These are phyloP conservation scores for Hypocryptadius cinnamomeus DNA, from an alignment of 2,113 vertebrate species.

Conservation along the genomic window DNA sequence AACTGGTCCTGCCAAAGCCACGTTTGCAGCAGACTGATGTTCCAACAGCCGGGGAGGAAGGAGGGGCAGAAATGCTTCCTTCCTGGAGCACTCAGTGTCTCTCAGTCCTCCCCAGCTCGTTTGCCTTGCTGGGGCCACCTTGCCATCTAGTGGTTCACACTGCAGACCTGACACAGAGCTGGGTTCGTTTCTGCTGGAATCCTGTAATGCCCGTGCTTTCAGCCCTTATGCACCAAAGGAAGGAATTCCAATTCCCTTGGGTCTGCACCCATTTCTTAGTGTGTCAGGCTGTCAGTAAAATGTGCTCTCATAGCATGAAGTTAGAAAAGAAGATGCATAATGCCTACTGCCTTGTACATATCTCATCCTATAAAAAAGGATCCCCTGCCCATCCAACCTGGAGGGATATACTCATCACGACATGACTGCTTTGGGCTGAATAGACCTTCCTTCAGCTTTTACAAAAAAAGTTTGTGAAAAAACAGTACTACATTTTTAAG, in stretches of 20 bases:
- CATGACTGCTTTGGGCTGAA: background rate
- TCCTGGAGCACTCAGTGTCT: background rate
- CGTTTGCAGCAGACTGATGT: background rate
- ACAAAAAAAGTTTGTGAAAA: background rate
- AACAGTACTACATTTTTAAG: background rate
- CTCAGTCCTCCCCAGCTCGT: rapidly evolving
- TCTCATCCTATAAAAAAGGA: background rate
- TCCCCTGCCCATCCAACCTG: background rate
- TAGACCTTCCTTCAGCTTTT: background rate
- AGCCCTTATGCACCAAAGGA: rapidly evolving
- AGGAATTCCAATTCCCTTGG: background rate
- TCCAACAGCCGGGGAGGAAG: background rate
- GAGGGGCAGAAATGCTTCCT: background rate
- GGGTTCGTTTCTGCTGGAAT: background rate
- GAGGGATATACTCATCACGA: background rate
- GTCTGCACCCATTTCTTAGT: background rate
- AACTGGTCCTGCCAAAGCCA: background rate
- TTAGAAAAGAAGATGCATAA: background rate
- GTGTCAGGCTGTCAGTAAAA: background rate
- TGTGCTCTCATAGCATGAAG: background rate
- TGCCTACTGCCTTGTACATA: background rate
- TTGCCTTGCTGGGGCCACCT: background rate
- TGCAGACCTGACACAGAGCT: background rate
- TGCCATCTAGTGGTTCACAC: conserved; percentile 32
- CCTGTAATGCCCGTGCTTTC: background rate